Evolutionary conservation across 1,140 invertebrate genomes (phyloP), one percentile per base, ranked within the genome.

Genomic region (Hycleus cichorii): DNA sequence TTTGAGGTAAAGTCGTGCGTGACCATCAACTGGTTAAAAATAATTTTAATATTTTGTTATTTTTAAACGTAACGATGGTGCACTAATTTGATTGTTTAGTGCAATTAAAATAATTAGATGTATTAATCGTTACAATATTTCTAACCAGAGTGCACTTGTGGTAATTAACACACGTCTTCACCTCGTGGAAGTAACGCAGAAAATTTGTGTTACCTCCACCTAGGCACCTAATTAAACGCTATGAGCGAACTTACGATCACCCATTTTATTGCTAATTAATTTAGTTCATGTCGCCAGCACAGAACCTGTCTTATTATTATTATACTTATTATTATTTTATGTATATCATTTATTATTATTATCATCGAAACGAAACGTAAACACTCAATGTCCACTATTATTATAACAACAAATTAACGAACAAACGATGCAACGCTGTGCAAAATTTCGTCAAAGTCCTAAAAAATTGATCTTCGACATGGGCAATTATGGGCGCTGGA

Each of bases 201-300:
- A 40, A 39, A 50, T 40, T 7, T 11, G 48, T 26, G 54, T 39
- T 60, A 39, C 69, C 7, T 32, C 55, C 68, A 71, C 57, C 63
- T 71, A 71, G 69, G 69, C 69, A 71, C 69, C 69, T 71, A 71
- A 69, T 67, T 68, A 58, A 62, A 67, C 64, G 61, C 64, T 68
- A 69, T 67, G 65, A 59, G 57, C 60, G 66, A 65, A 60, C 56
- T 39, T 63, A 42, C 39, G 59, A 49, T 63, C 65, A 61, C 62
- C 61, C 69, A 69, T 63, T 42, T 70, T 72, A 69, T 71, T 71
- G 69, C 69, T 71, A 71, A 69, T 67, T 54, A 63, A 62, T 71
- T 62, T 60, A 63, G 63, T 69, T 58, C 63, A 62, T 64, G 59
- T 64, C 63, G 57, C 61, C 60, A 68, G 59, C 58, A 57, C 52